A percentile compares a stretch with the other conserved stretches of the same genome.
These are phyloP conservation scores for Ophthalmotilapia sp. DNA, from an alignment of 2,113 vertebrate genomes.

Conservation along the genomic window DNA sequence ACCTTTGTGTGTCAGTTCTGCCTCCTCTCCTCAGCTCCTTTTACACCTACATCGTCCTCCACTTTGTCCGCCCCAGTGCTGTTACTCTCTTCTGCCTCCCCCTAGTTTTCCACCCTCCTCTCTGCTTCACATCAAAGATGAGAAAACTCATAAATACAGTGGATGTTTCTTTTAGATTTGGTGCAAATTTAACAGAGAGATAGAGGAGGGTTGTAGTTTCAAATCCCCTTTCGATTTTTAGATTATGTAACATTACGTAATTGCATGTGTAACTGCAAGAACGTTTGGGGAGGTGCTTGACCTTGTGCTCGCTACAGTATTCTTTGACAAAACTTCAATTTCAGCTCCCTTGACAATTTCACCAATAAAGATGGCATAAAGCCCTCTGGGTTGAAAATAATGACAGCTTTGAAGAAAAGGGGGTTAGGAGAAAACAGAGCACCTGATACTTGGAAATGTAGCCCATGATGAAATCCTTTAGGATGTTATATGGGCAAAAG, in stretches of 20 bases:
- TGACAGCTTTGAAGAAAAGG: not conserved
- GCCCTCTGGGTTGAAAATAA: not conserved
- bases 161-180: constrained; percentile 17
- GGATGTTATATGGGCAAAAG: not conserved
- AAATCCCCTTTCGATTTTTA: constrained; percentile 10
- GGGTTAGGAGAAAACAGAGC: not conserved
- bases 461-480: not conserved
- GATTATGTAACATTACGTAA: constrained; percentile 43
- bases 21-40: constrained; percentile 49
- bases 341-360: not conserved
- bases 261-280: not conserved
- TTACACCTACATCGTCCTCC: constrained; percentile 52
- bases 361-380: not conserved
- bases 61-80: constrained; percentile 22
- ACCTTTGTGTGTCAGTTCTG: constrained; percentile 50
- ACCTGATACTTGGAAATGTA: not conserved
- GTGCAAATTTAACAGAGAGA: constrained; percentile 3
- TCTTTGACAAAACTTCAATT: not conserved
- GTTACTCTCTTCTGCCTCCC: constrained; percentile 16
- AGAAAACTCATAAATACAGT: not conserved
- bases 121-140: constrained; percentile 22
- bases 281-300: not conserved
- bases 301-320: not conserved
- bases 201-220: not conserved
- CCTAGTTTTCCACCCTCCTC: constrained; percentile 9